Evolutionary conservation across 35 echinoderm and acorn worm species (phyloP).

Genomic region (Acanthaster planci): DNA sequence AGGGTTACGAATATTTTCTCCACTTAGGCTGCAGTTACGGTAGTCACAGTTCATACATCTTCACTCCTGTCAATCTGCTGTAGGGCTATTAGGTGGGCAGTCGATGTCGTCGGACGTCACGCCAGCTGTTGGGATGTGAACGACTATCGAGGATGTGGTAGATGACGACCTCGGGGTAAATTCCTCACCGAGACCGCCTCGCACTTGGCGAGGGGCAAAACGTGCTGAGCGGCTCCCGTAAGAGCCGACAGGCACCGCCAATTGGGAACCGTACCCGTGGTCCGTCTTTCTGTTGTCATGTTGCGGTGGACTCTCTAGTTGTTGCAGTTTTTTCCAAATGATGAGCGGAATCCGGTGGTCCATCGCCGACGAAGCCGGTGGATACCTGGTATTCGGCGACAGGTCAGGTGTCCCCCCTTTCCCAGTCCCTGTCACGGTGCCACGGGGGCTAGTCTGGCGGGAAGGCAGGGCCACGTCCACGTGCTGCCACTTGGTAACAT

Average conservation of each 20-base stretch:
- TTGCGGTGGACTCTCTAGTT: conserved; percentile 8
- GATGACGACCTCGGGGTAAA: not conserved
- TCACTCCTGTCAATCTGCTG: not conserved
- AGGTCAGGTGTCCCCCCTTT: not conserved
- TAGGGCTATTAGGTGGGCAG: conserved; percentile 47
- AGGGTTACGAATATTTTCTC: too few relatives aligned
- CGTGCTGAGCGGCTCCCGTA: too few relatives aligned
- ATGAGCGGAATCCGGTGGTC: conserved; percentile 33
- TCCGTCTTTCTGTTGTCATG: not conserved
- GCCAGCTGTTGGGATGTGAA: conserved; percentile 11
- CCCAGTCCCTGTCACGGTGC: not conserved
- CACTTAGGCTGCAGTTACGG: too few relatives aligned
- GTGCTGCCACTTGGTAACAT: conserved; percentile 28
- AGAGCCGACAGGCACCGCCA: too few relatives aligned
- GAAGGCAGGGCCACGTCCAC: conserved; percentile 22
- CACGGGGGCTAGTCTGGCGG: not conserved
- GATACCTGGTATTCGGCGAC: not conserved
- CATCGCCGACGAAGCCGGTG: not conserved
- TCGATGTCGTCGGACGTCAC: not conserved
- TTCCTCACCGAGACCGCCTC: not conserved
- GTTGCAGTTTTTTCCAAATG: conserved; percentile 45
- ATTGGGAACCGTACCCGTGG: not conserved
- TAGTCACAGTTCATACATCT: too few relatives aligned
- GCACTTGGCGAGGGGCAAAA: not conserved
- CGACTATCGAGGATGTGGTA: not conserved